Evolutionary conservation across 2,888 invertebrate genomes (phyloP), one percentile per base, ranked within the genome.

Genomic region (Melanchra persicariae): DNA sequence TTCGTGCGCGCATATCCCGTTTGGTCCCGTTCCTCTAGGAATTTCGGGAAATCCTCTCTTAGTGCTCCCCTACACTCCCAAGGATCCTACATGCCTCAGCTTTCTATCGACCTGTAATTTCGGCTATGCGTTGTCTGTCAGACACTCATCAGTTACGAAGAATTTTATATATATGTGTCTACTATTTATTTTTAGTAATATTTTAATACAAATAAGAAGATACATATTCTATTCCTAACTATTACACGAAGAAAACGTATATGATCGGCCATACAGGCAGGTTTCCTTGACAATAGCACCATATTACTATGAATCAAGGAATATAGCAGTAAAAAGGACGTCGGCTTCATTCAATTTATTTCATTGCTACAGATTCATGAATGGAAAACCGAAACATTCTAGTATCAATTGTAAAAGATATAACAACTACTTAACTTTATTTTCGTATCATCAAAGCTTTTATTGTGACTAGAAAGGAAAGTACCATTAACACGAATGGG

Each of bases 331-430:
- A 62, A 45, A 74, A 63, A 58, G 57, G 26, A 22, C 19, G 19
- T n/a, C 30, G 22, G 40, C 58, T 52, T 40, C 19, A 37, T 77
- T 75, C 62, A 62, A 52, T 49, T 54, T 52, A 62, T 52, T 40
- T 19, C 9, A 62, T 52, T 43, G 47, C 40, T 62, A 26, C n/a
- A 26, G 43, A 60, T 70, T 64, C 51, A 49, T 62, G 58, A 74
- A 69, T 55, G 40, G 37, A 43, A 58, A 57, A 19, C 49, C 40
- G 24, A 40, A 49, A 30, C 24, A 49, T 66, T 66, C 34, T 54
- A 43, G 10, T 49, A 19, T 17, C 9, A 15, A 52, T 72, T 52
- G 57, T 51, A 9, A 37, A 64, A n/a, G 22, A 22, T 47, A 47
- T 70, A 22, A 40, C 26, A 62, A 49, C 30, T 51, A 51, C 34